Percentiles rank a stretch among this genome's conserved stretches.
Evolutionary conservation across 2,797 vertebrate species (phyloP).

Genomic region (Pipistrellus nathusii): DNA sequence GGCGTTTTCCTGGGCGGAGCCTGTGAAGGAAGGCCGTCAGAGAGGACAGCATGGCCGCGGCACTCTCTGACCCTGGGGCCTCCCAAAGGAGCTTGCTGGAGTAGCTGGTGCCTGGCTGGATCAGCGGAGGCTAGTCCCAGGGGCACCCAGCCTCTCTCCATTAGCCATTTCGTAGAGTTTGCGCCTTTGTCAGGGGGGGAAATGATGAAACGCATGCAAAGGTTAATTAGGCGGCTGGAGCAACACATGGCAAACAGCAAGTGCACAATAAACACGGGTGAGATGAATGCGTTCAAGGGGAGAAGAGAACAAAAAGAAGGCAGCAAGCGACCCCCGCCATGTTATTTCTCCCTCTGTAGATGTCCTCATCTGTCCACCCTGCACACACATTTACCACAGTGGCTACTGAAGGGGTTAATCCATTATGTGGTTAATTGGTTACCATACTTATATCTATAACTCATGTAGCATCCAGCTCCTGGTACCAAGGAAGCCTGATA

Average conservation of each 20-base stretch:
- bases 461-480: neutral
- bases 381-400: neutral
- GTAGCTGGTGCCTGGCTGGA: neutral
- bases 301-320: neutral
- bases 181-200: neutral
- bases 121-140: neutral
- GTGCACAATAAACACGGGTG: neutral
- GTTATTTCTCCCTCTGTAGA: neutral
- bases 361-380: neutral
- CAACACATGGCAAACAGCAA: neutral
- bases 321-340: neutral
- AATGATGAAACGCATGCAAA: neutral
- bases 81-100: neutral
- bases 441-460: neutral
- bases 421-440: slow-evolving; percentile 86
- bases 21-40: neutral
- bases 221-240: neutral
- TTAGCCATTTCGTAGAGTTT: neutral
- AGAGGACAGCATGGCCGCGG: neutral
- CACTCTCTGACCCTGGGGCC: neutral
- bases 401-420: slow-evolving; percentile 75
- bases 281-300: neutral
- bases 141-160: neutral
- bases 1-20: neutral
- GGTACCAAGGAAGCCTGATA: neutral